Base-by-base conservation (phyloP, 2,888 invertebrate species). In the Cosmia trapezina region DNA sequence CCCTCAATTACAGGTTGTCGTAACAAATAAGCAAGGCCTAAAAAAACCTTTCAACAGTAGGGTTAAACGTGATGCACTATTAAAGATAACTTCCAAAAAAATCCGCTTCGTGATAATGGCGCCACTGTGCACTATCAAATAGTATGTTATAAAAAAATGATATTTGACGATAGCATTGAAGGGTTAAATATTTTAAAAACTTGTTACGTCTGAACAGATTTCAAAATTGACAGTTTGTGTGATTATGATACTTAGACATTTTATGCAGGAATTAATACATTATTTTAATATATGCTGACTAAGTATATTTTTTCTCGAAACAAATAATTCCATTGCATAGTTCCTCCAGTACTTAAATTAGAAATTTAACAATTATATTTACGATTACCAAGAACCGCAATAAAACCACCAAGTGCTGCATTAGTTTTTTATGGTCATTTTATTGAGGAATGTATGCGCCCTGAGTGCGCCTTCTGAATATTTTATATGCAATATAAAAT, bases 401-500 rank as follows among this genome's bases (percentile, higher is more conserved):
- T 88, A 87, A 85, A 85, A 83, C 74, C 70, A 72, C 79, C 84
- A 83, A 84, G 80, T 82, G 70, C 80, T 86, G 83, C 81, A 86
- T 88, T 87, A 83, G 85, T 86, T 87, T 86, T 88, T 89, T 89
- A 91, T 89, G 84, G 89, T 84, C 78, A 88, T 91, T 90, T 91
- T 87, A 88, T 88, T 89, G 86, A 85, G 86, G 88, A 90, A 89
- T 92, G 90, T 91, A 88, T 89, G 91, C 91, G 91, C 87, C 87
- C 88, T 84, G 84, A 84, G 86, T 83, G 88, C 89, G 90, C 86
- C 87, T 83, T 84, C 85, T 84, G 94, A 93, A 95, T 95, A 93
- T 94, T 93, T 93, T 93, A 94, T 94, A 91, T 92, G 89, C 89
- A 89, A 91, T 92, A 90, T 93, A 94, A 94, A 94, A 95, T 94